phyloP scores from a whole-genome alignment of 37 sponge, comb jelly and placozoan genomes.

The Oscarella lobularis region DNA sequence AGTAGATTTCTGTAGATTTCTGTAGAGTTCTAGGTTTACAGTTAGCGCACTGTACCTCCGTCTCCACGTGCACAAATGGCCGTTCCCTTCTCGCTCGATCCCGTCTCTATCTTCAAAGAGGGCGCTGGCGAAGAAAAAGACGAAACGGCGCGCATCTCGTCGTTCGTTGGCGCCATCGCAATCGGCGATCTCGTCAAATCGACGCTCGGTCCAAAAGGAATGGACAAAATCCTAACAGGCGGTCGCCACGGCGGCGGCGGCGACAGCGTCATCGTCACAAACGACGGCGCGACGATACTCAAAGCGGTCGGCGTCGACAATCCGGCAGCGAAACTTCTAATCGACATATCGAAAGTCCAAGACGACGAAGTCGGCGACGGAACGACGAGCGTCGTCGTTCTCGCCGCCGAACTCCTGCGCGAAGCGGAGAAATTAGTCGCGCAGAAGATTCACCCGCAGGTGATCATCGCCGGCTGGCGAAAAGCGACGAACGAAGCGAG shows the following conservation, averaged over 20 bases:
- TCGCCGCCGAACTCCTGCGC: constrained; percentile 91
- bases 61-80: too few species aligned
- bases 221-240: constrained; percentile 81
- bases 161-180: constrained; percentile 96
- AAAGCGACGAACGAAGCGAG: constrained; percentile 60
- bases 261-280: constrained; percentile 66
- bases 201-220: constrained; percentile 99
- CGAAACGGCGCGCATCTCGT: constrained; percentile 84
- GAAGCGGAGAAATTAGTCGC: constrained; percentile 82
- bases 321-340: constrained; percentile 93
- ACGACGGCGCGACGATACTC: constrained; percentile 96
- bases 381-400: constrained; percentile 94
- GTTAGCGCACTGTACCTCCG: too few species aligned
- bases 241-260: constrained; percentile 29
- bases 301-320: constrained; percentile 93
- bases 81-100: constrained; percentile 12
- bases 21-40: too few species aligned
- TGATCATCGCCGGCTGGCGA: constrained; percentile 90
- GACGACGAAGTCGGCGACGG: constrained; percentile 99
- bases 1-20: too few species aligned
- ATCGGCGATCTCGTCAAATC: constrained; percentile 96
- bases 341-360: constrained; percentile 90
- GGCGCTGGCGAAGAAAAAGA: constrained; percentile 93
- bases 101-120: constrained; percentile 53
- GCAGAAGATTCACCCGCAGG: constrained; percentile 89